phyloP scores from a whole-genome alignment of 1,140 invertebrate genomes.

The Euwallacea fornicatus region DNA sequence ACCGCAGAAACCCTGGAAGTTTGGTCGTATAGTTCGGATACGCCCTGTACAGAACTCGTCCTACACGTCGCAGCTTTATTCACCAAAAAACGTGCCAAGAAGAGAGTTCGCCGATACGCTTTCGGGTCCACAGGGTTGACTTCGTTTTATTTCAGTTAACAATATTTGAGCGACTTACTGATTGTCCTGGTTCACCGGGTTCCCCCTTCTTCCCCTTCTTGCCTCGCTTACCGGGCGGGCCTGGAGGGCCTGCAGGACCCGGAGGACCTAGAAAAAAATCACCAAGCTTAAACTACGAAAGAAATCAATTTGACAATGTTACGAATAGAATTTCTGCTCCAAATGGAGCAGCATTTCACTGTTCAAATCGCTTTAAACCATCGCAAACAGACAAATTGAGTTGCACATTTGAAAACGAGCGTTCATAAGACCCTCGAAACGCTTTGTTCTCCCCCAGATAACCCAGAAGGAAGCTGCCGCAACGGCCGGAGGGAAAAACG shows the following conservation, averaged over 20 bases:
- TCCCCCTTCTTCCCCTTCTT: conserved; percentile 90
- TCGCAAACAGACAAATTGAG: background rate
- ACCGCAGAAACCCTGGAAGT: too few species aligned
- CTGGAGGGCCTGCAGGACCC: conserved; percentile 70
- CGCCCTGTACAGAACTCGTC: too few species aligned
- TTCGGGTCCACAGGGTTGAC: too few species aligned
- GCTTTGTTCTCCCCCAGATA: conserved; percentile 22
- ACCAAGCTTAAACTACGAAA: background rate
- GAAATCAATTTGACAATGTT: background rate
- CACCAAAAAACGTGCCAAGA: too few species aligned
- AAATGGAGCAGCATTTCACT: background rate
- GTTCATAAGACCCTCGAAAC: conserved; percentile 6
- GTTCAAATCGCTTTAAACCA: conserved; percentile 4
- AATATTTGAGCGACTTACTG: conserved; percentile 59
- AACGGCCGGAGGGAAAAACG: conserved; percentile 18
- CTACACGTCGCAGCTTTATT: too few species aligned
- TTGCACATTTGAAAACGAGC: background rate
- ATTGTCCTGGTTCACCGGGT: conserved; percentile 72
- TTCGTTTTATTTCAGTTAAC: too few species aligned
- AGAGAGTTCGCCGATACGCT: too few species aligned
- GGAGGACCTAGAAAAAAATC: conserved; percentile 54
- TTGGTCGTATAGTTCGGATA: too few species aligned
- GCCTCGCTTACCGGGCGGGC: conserved; percentile 78
- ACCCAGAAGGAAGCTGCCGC: conserved; percentile 1
- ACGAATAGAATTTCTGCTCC: background rate